These are phyloP conservation scores for Connochaetes taurinus DNA, from an alignment of 2,113 vertebrate genomes.

Conservation along the genomic window DNA sequence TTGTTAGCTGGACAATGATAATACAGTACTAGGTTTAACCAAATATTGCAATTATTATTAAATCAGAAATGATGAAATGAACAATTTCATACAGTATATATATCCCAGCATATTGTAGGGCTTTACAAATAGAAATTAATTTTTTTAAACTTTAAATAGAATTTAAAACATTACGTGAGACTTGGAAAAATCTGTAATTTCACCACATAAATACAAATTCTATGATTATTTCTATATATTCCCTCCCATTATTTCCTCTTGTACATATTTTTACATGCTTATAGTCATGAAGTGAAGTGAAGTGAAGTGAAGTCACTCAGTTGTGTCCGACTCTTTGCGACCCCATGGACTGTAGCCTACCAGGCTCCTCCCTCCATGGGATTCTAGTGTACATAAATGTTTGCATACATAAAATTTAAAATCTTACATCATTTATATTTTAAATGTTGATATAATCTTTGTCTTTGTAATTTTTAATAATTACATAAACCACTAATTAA, in stretches of 20 bases:
- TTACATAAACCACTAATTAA: neutral
- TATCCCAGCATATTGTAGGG: neutral
- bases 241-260: neutral
- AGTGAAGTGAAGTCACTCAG: too few species aligned
- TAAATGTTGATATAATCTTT: constrained; percentile 7
- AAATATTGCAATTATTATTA: neutral
- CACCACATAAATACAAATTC: neutral
- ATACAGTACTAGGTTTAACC: neutral
- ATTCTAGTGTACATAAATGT: neutral
- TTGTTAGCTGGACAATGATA: neutral
- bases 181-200: neutral
- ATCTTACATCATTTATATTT: neutral
- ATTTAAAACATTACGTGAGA: neutral
- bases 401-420: neutral
- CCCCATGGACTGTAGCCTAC: too few species aligned
- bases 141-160: constrained; percentile 6
- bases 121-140: constrained; percentile 31
- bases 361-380: too few species aligned
- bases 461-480: neutral
- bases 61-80: neutral
- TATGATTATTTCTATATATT: neutral
- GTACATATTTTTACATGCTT: neutral
- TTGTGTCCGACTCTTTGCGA: too few species aligned
- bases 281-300: neutral
- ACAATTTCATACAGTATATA: neutral